Base-by-base conservation (phyloP, 2,113 vertebrate species). In the Centropus unirufus region DNA sequence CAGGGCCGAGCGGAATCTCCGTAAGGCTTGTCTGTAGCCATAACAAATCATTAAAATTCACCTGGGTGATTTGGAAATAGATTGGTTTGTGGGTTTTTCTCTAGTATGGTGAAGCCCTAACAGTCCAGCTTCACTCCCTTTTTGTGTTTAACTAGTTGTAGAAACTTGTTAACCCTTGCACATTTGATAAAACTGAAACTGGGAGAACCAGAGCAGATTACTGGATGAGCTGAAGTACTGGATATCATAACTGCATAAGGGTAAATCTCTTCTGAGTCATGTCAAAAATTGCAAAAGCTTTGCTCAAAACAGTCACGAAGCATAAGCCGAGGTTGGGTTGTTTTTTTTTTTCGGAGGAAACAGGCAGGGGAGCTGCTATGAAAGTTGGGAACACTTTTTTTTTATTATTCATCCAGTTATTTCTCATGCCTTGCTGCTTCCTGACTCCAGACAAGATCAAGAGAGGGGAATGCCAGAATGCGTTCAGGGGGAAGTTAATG, bases 221-320 rank as follows among this genome's bases (percentile, higher is more conserved):
- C 4, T 44, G 46, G 12, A 20, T 2, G 3, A 59, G 34, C 58
- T 6, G 26, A 74, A 24, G 36, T 73, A 47, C 52, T 62, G 6
- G 22, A 24, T 42, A 24, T 59, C 12, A 0, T 20, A 5, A 86
- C 3, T 21, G 44, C 42, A 16, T 3, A 5, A 0, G 0, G 21
- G 18, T 26, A 76, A 72, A 63, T 79, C 11, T 63, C 23, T 20
- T 73, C n/a, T 46, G 26, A 77, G 47, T 58, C 11, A 12, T 34
- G 46, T 19, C 9, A 59, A 36, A 55, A 34, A 34, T 22, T 30
- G 30, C 8, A 51, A 67, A 44, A 72, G 21, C 47, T 90, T 19
- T 55, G 32, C 11, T 72, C 47, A 40, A 61, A 79, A 42, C 26
- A 27, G 16, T 6, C 34, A 46, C 14, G 29, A 74, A 85, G 30